Percentiles rank a stretch among this genome's conserved stretches.
Evolutionary conservation across 2,113 vertebrate genomes (phyloP).

Genomic region (Porphyrio hochstetteri): DNA sequence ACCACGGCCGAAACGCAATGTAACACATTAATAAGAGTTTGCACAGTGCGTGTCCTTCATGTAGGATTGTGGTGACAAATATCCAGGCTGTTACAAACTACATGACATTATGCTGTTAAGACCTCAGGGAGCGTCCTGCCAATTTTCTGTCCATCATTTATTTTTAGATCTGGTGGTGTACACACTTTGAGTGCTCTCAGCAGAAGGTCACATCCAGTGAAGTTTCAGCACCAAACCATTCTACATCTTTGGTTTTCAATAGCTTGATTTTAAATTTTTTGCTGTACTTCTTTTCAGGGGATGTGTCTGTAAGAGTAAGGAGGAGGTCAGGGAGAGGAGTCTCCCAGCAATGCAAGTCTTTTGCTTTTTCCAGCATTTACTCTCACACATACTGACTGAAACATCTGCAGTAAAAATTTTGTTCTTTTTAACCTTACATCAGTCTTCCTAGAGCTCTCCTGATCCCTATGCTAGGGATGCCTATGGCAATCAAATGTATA

Average conservation of each 20-base stretch:
- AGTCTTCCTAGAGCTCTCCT: not conserved
- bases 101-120: constrained; percentile 19
- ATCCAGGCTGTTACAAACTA: constrained; percentile 31
- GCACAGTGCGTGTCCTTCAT: constrained; percentile 62
- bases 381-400: not conserved
- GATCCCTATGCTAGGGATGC: not conserved
- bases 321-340: not conserved
- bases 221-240: constrained; percentile 28
- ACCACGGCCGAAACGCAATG: not conserved
- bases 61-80: constrained; percentile 53
- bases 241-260: not conserved
- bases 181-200: constrained; percentile 16
- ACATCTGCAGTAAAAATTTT: not conserved
- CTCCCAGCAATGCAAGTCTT: not conserved
- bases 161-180: constrained; percentile 21
- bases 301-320: not conserved
- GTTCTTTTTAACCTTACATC: constrained; percentile 21
- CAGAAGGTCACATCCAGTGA: constrained; percentile 58
- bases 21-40: constrained; percentile 46
- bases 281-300: constrained; percentile 35
- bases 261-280: constrained; percentile 46
- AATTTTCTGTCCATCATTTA: constrained; percentile 62
- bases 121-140: constrained; percentile 53
- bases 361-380: not conserved
- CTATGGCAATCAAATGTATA: not conserved